These are phyloP conservation scores for Gonioctena quinquepunctata DNA, from an alignment of 1,140 invertebrate species.

Conservation along the genomic window DNA sequence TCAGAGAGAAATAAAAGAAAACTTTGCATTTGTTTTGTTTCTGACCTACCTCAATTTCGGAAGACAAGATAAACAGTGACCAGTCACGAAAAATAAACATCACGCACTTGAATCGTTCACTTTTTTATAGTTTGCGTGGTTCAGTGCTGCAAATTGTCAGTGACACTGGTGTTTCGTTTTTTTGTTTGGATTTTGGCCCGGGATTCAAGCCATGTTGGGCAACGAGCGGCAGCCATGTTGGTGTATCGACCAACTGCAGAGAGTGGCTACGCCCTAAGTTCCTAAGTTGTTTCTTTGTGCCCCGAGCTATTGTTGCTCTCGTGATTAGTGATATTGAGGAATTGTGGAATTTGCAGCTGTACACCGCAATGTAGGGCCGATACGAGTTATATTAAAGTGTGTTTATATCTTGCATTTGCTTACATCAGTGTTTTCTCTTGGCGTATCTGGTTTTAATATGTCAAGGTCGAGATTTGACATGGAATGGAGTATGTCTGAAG, in stretches of 20 bases:
- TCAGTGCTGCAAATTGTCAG: constrained; percentile 29
- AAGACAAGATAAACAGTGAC: neutral
- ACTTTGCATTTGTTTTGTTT: constrained; percentile 27
- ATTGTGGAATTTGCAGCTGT: neutral
- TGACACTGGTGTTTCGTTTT: constrained; percentile 32
- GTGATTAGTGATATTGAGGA: neutral
- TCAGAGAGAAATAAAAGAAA: neutral
- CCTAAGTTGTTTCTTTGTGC: constrained; percentile 34
- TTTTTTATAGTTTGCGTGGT: constrained; percentile 24
- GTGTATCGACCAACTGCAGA: constrained; percentile 39
- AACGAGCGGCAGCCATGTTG: constrained; percentile 34
- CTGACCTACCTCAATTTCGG: constrained; percentile 33
- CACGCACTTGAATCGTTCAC: constrained; percentile 19
- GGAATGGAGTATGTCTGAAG: neutral
- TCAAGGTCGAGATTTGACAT: neutral
- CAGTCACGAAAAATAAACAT: constrained; percentile 23
- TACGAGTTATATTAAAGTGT: too few relatives aligned
- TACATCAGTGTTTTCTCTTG: too few relatives aligned
- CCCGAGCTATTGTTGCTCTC: constrained; percentile 29
- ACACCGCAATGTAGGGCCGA: neutral
- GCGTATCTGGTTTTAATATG: neutral
- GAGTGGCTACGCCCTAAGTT: constrained; percentile 34
- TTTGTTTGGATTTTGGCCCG: constrained; percentile 29
- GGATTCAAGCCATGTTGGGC: constrained; percentile 32
- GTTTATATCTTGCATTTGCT: too few relatives aligned